phyloP scores from a whole-genome alignment of 2,888 invertebrate species.

The Zhengitettix transpicula region DNA sequence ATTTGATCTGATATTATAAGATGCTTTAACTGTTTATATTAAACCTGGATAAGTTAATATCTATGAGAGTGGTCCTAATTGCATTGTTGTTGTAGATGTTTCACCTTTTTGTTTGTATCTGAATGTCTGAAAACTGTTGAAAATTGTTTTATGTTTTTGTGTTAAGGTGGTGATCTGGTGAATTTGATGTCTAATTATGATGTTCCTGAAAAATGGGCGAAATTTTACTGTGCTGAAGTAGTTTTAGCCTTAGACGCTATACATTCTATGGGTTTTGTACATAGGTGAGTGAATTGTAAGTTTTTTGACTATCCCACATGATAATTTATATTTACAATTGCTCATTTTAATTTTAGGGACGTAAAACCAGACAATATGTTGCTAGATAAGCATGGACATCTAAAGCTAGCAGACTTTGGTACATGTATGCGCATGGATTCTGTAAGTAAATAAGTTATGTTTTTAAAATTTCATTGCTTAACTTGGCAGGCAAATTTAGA shows the following conservation, averaged over 20 bases:
- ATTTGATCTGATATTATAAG: no score
- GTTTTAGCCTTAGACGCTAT: constrained; percentile 95
- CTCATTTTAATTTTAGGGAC: constrained; percentile 52
- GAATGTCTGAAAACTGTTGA: background rate
- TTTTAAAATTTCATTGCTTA: no score
- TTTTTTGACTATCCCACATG: background rate
- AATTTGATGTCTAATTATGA: constrained; percentile 97
- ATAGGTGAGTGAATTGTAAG: constrained; percentile 25
- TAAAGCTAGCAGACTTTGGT: constrained; percentile 98
- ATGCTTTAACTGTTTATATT: no score
- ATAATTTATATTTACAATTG: background rate
- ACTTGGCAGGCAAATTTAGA: no score
- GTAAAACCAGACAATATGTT: constrained; percentile 99
- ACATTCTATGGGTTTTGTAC: constrained; percentile 90
- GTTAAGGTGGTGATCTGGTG: constrained; percentile 90
- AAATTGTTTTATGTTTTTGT: constrained; percentile 2
- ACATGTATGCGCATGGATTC: constrained; percentile 98
- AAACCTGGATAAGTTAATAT: background rate
- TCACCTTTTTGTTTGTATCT: background rate
- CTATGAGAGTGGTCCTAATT: background rate
- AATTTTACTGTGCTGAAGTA: constrained; percentile 95
- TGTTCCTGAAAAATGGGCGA: constrained; percentile 97
- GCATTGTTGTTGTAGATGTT: background rate
- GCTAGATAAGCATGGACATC: constrained; percentile 83
- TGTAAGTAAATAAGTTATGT: background rate